These are phyloP conservation scores for Thera obeliscata DNA, from an alignment of 2,888 invertebrate genomes.

Conservation along the genomic window DNA sequence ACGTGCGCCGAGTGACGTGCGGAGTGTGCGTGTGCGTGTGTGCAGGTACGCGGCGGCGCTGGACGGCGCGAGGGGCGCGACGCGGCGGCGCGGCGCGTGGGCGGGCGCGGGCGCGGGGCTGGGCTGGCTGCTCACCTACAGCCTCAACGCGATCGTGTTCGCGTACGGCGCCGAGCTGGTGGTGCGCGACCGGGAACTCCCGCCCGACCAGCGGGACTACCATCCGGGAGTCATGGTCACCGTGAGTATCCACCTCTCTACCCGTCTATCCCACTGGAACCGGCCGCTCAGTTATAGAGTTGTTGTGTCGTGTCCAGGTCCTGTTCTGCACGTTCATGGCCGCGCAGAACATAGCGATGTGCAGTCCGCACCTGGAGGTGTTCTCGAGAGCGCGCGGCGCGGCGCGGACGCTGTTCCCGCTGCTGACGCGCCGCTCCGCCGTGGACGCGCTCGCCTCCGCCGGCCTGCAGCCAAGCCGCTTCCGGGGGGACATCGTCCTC, in stretches of 20 bases:
- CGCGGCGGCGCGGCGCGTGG: conserved; percentile 85
- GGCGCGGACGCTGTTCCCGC: conserved; percentile 87
- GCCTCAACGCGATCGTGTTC: conserved; percentile 89
- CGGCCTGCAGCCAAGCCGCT: conserved; percentile 80
- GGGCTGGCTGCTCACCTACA: conserved; percentile 90
- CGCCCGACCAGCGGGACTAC: conserved; percentile 84
- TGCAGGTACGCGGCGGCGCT: conserved; percentile 60
- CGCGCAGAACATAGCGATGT: conserved; percentile 90
- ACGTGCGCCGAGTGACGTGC: too few species aligned
- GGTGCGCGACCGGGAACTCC: conserved; percentile 84
- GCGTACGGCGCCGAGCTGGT: conserved; percentile 91
- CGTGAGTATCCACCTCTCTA: conserved; percentile 65
- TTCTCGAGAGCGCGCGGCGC: conserved; percentile 90
- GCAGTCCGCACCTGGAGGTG: conserved; percentile 89
- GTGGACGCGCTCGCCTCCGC: conserved; percentile 59
- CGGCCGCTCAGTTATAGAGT: too few species aligned
- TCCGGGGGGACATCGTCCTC: conserved; percentile 88
- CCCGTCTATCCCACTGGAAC: too few species aligned
- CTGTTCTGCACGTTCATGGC: conserved; percentile 90
- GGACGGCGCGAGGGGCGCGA: conserved; percentile 80
- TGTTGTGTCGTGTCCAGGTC: conserved; percentile 69
- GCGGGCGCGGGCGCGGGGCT: conserved; percentile 87
- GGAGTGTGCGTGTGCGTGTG: not conserved
- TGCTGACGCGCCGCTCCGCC: conserved; percentile 85
- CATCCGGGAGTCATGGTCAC: conserved; percentile 89